phyloP scores from a whole-genome alignment of 2,888 invertebrate species.

The Macrophya alboannulata region DNA sequence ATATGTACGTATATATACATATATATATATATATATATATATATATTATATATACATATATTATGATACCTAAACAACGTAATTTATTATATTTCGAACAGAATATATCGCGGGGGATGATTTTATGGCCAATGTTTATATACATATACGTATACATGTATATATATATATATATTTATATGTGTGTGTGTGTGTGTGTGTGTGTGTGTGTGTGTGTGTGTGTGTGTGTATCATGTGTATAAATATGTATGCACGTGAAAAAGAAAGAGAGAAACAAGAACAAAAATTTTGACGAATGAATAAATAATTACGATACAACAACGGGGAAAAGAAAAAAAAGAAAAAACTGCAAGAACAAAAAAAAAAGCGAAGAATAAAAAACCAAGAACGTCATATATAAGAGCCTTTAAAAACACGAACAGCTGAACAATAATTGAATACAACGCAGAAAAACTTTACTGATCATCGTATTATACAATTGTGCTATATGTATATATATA shows the following conservation, averaged over 20 bases:
- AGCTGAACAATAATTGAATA: constrained; percentile 56
- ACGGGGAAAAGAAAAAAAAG: background rate
- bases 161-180: background rate
- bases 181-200: background rate
- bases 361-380: background rate
- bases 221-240: background rate
- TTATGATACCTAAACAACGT: too few species aligned
- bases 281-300: background rate
- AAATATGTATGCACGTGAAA: background rate
- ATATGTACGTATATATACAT: background rate
- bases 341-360: background rate
- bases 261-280: background rate
- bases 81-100: too few species aligned
- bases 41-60: background rate
- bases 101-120: too few species aligned
- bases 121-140: too few species aligned
- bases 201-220: background rate
- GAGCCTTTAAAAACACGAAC: constrained; percentile 49
- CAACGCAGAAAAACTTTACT: constrained; percentile 45
- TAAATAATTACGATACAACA: background rate
- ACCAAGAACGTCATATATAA: background rate
- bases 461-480: background rate
- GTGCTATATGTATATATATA: constrained; percentile 2
- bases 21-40: background rate
- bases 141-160: background rate